Conservation (phyloP, 2,888 invertebrate genomes). For the Drosophila subquinaria region DNA sequence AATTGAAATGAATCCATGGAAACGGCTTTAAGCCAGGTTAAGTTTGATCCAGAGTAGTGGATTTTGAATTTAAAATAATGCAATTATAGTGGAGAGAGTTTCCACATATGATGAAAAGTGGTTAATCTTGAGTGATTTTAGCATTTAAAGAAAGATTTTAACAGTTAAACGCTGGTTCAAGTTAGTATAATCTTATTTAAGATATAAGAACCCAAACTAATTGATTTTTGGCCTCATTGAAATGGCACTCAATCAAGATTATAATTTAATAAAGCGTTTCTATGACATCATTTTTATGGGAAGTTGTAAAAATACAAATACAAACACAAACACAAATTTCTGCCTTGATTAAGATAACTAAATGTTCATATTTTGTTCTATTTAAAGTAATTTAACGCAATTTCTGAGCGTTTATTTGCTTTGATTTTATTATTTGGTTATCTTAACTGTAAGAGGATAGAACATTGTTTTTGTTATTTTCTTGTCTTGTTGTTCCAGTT, state of each 20-base stretch:
- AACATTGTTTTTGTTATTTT: slow-evolving; percentile 1
- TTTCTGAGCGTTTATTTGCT: slow-evolving; percentile 25
- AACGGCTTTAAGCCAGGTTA: background rate
- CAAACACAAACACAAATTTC: too few species aligned
- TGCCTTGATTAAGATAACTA: background rate
- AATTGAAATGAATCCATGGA: background rate
- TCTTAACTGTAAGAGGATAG: slow-evolving; percentile 9
- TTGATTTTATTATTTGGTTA: slow-evolving; percentile 14
- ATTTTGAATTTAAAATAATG: background rate
- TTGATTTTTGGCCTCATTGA: background rate
- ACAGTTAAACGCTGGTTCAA: too few species aligned
- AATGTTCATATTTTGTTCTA: background rate
- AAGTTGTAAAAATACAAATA: background rate
- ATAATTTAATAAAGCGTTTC: background rate
- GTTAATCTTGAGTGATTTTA: background rate
- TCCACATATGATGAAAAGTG: background rate
- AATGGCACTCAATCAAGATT: background rate
- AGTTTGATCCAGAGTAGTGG: background rate
- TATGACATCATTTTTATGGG: background rate
- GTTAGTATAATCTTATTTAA: background rate
- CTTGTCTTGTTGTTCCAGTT: background rate
- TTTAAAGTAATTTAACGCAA: slow-evolving; percentile 15
- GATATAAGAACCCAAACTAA: background rate
- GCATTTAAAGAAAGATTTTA: too few species aligned
- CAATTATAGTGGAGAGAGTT: background rate